phyloP scores from a whole-genome alignment of 2,797 vertebrate species.

The Molossus molossus region DNA sequence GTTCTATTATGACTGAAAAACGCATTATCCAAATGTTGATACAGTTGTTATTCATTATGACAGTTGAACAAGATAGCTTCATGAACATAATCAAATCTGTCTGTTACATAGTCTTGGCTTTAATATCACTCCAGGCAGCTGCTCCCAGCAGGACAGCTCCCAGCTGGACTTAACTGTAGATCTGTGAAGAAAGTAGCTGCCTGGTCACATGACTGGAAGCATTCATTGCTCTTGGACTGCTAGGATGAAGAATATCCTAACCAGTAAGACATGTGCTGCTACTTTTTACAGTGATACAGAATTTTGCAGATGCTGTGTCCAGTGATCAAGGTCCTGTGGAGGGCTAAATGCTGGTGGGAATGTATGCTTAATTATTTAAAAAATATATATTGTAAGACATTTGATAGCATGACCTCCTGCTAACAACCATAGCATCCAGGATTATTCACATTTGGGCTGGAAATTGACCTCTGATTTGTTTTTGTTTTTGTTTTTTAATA shows the following conservation, averaged over 20 bases:
- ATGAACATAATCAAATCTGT: background rate
- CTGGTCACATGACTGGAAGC: background rate
- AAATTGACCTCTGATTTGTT: background rate
- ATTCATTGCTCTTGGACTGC: background rate
- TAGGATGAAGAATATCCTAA: background rate
- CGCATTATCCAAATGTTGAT: background rate
- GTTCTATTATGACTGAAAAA: background rate
- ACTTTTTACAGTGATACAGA: background rate
- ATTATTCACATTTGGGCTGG: background rate
- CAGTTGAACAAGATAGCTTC: background rate
- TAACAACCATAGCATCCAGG: background rate
- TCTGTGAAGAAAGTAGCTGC: background rate
- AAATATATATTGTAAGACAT: background rate
- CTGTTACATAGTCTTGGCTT: background rate
- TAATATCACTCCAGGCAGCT: background rate
- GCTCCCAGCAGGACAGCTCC: background rate
- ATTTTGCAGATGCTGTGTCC: background rate
- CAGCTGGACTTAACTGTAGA: background rate
- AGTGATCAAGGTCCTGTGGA: background rate
- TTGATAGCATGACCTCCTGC: background rate
- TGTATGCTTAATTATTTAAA: background rate
- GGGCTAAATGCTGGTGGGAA: background rate
- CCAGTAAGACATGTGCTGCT: rapidly evolving
- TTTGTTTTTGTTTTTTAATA: no score
- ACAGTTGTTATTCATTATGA: background rate